phyloP scores from a whole-genome alignment of 2,888 invertebrate genomes.

The Gonocerus acuteangulatus region DNA sequence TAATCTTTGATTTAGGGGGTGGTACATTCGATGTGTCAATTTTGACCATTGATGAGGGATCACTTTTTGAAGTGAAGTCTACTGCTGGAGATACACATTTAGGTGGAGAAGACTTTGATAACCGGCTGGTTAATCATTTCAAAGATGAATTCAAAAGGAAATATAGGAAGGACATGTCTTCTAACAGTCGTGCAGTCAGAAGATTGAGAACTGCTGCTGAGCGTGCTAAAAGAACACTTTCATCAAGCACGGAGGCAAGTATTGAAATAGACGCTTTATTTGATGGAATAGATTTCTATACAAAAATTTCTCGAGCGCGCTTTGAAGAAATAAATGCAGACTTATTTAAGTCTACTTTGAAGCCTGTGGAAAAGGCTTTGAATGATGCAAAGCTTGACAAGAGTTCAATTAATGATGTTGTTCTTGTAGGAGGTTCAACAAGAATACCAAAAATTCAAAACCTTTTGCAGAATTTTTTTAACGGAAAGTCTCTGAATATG shows the following conservation, averaged over 20 bases:
- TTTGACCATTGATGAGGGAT: constrained; percentile 58
- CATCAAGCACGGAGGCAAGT: constrained; percentile 49
- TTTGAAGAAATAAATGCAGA: constrained; percentile 68
- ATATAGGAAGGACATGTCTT: constrained; percentile 46
- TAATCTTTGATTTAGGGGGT: constrained; percentile 70
- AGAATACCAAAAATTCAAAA: constrained; percentile 45
- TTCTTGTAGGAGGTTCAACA: constrained; percentile 46
- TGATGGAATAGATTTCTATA: constrained; percentile 53
- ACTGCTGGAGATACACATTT: constrained; percentile 80
- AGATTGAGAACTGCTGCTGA: constrained; percentile 49
- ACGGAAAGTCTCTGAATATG: constrained; percentile 60
- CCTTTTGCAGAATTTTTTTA: constrained; percentile 54
- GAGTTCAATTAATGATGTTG: constrained; percentile 45
- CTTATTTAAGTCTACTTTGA: constrained; percentile 61
- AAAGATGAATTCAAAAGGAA: constrained; percentile 52
- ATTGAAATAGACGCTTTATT: constrained; percentile 49
- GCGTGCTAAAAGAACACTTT: constrained; percentile 49
- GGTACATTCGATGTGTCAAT: constrained; percentile 73
- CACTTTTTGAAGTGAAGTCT: constrained; percentile 57
- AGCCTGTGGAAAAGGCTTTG: constrained; percentile 46
- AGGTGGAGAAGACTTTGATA: constrained; percentile 60
- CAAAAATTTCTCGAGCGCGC: constrained; percentile 61
- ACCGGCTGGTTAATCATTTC: constrained; percentile 53
- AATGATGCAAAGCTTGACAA: constrained; percentile 46
- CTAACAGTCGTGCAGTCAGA: constrained; percentile 46